Base-by-base conservation (phyloP, 2,113 vertebrate genomes). In the Eptesicus fuscus region DNA sequence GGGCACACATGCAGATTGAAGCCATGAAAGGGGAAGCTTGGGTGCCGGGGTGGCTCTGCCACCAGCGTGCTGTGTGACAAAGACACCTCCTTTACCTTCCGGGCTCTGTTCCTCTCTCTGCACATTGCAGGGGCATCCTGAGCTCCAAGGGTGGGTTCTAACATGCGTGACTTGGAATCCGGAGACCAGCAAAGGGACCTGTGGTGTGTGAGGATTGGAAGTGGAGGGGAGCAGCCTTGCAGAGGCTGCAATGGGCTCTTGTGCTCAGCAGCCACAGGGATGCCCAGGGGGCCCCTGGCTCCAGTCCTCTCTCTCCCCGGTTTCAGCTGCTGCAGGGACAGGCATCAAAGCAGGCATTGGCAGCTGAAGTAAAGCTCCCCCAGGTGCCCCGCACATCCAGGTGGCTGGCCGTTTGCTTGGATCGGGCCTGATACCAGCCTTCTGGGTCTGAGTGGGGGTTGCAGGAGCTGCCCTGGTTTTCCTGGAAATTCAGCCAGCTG, bases 401-500 rank as follows among this genome's bases (percentile, higher is more conserved):
- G 65, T 44, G 70, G 51, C 65, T 28, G 8, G 37, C 51, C 1
- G 12, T 79, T 23, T 25, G 14, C 61, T 63, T 7, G 3, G 59
- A 23, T 35, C 61, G 22, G 37, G 35, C 53, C 37, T 13, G 20
- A 25, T 40, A 25, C 59, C 59, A 82, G 86, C 47, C 49, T 73
- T 35, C 71, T 42, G 3, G 2, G 17, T 12, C 40, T 53, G 44
- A 1, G 8, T 53, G 78, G 83, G 56, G 0, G 5, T 51, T 25
- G 51, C 9, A 10, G 49, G 65, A 13, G 7, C 49, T 70, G 92
- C 17, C 16, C 28, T 53, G 71, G 23, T n/a, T 16, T 63, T 96
- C 86, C 93, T 89, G 83, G 96, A 96, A 88, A 53, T 90, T 10
- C 20, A 59, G 44, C 40, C 51, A 40, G 47, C 25, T 6, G 2